Percentiles rank a stretch among this genome's conserved stretches.
These are phyloP conservation scores for Lanius collurio DNA, from an alignment of 2,113 vertebrate genomes.

Conservation along the genomic window DNA sequence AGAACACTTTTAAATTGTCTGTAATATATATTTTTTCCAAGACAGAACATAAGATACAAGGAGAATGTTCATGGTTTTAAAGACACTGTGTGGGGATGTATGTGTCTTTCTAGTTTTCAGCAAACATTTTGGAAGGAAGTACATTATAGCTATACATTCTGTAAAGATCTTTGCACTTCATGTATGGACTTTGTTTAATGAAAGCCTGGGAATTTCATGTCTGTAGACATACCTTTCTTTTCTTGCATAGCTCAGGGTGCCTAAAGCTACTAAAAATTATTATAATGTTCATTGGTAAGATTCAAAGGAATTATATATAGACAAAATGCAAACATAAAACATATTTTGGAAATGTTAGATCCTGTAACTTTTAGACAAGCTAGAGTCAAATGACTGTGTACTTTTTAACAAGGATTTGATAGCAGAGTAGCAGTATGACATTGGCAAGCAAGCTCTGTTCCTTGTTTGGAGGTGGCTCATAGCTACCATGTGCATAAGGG, in stretches of 20 bases:
- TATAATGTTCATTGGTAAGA: neutral
- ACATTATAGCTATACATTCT: neutral
- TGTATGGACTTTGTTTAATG: neutral
- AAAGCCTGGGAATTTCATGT: neutral
- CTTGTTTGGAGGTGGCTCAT: neutral
- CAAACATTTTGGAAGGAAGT: neutral
- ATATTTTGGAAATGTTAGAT: neutral
- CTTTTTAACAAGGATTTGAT: neutral
- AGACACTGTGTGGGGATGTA: neutral
- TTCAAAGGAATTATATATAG: neutral
- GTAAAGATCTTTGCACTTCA: neutral
- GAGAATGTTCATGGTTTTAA: neutral
- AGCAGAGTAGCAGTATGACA: neutral
- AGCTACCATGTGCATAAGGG: neutral
- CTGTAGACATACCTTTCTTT: neutral
- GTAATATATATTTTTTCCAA: neutral
- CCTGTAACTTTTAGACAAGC: neutral
- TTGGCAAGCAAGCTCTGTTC: neutral
- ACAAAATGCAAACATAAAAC: neutral
- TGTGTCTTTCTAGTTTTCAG: neutral
- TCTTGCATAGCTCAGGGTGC: neutral
- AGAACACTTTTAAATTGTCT: neutral
- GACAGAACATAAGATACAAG: neutral
- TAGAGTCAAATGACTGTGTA: neutral
- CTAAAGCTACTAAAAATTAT: neutral